A percentile compares a stretch with the other conserved stretches of the same genome.
Conservation (phyloP, 1,140 invertebrate genomes). For the Hydropsyche tenuis region DNA sequence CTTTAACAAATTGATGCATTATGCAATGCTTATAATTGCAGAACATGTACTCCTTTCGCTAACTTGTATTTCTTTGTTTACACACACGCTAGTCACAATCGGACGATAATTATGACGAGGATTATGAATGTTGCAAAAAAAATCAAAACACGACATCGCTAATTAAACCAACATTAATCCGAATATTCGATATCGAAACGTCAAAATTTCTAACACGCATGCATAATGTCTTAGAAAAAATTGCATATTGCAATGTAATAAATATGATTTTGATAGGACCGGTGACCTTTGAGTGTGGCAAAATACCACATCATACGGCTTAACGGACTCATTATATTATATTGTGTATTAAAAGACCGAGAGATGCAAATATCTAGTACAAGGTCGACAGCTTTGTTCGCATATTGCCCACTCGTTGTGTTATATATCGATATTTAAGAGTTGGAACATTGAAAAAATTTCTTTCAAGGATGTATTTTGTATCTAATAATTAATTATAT, state of each 20-base stretch:
- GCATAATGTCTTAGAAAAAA: neutral
- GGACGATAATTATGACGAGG: too few relatives aligned
- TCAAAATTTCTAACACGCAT: too few relatives aligned
- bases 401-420: slow-evolving; percentile 21
- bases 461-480: slow-evolving; percentile 17
- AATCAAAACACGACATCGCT: neutral
- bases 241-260: neutral
- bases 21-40: too few relatives aligned
- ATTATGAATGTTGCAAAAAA: neutral
- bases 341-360: slow-evolving; percentile 5
- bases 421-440: slow-evolving; percentile 9
- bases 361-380: slow-evolving; percentile 34
- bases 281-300: neutral
- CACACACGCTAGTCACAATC: too few relatives aligned
- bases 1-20: too few relatives aligned
- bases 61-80: too few relatives aligned
- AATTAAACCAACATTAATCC: neutral
- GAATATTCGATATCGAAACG: too few relatives aligned
- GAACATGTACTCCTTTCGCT: too few relatives aligned
- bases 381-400: slow-evolving; percentile 18
- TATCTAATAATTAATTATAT: slow-evolving; percentile 4
- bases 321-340: slow-evolving; percentile 11
- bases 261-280: neutral
- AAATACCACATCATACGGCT: slow-evolving; percentile 8
- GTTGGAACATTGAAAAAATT: neutral